Conservation (phyloP, 2,797 vertebrate species). For the Discoglossus pictus region DNA sequence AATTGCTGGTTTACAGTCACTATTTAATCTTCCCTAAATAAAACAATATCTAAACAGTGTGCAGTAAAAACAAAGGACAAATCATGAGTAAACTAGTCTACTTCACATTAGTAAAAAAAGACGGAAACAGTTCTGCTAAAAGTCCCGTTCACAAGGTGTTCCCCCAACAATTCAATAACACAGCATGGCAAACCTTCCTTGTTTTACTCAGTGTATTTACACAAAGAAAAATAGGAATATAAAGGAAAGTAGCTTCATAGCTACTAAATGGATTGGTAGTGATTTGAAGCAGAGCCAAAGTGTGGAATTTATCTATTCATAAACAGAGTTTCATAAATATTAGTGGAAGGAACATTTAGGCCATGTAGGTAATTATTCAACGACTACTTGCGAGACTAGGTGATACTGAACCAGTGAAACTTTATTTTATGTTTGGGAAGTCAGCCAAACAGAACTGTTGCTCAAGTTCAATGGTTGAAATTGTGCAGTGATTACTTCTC, state of each 20-base stretch:
- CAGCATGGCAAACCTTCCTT: conserved; percentile 35
- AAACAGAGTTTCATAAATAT: conserved; percentile 52
- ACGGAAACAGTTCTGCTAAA: conserved; percentile 45
- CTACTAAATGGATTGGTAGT: conserved; percentile 46
- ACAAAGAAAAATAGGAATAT: conserved; percentile 31
- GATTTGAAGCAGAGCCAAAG: conserved; percentile 40
- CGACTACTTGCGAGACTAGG: conserved; percentile 37
- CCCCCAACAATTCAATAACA: conserved; percentile 46
- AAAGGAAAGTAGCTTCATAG: conserved; percentile 46
- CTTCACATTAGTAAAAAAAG: conserved; percentile 46
- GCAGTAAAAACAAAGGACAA: conserved; percentile 31
- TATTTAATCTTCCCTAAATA: background rate
- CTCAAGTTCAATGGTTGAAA: conserved; percentile 39
- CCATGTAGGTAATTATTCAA: conserved; percentile 48
- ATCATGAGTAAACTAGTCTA: conserved; percentile 20
- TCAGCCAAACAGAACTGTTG: conserved; percentile 22
- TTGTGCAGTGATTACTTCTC: conserved; percentile 41
- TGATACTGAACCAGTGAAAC: conserved; percentile 29
- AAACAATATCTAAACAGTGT: background rate
- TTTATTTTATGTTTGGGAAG: conserved; percentile 42
- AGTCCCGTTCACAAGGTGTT: conserved; percentile 49
- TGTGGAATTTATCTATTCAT: conserved; percentile 48
- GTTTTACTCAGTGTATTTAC: conserved; percentile 46
- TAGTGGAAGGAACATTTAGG: conserved; percentile 49
- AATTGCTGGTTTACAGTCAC: background rate